Evolutionary conservation across 2,113 vertebrate genomes (phyloP).

Genomic region (Paralichthys olivaceus): DNA sequence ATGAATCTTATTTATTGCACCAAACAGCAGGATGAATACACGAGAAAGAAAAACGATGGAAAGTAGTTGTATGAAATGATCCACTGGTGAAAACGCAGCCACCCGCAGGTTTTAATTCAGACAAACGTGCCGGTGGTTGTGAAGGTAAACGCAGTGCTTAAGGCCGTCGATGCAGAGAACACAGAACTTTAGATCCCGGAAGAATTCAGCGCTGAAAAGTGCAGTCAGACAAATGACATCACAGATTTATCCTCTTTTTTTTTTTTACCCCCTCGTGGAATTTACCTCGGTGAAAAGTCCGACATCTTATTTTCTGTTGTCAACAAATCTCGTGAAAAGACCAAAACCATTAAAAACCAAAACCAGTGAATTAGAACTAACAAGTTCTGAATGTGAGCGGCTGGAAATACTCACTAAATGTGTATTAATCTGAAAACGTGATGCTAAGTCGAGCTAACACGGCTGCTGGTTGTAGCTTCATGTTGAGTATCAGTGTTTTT

Average conservation of each 20-base stretch:
- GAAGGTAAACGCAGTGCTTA: slow-evolving; percentile 35
- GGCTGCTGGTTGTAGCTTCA: too few relatives aligned
- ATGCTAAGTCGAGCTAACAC: too few relatives aligned
- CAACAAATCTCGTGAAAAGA: too few relatives aligned
- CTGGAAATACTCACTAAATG: too few relatives aligned
- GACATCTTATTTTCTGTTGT: too few relatives aligned
- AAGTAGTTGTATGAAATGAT: slow-evolving; percentile 27
- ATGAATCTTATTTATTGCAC: slow-evolving; percentile 77
- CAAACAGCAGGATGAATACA: slow-evolving; percentile 73
- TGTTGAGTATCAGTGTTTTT: too few relatives aligned
- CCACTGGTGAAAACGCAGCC: slow-evolving; percentile 31
- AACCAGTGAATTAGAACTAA: too few relatives aligned
- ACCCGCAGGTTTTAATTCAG: slow-evolving; percentile 37
- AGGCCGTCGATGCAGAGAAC: slow-evolving; percentile 19
- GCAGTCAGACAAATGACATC: not conserved
- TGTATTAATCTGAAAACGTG: too few relatives aligned
- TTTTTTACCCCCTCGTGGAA: too few relatives aligned
- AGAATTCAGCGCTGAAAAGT: not conserved
- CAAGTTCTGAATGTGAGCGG: too few relatives aligned
- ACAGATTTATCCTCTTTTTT: not conserved
- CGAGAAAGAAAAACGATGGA: slow-evolving; percentile 14
- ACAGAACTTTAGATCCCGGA: not conserved
- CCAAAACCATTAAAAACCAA: too few relatives aligned
- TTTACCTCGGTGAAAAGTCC: too few relatives aligned
- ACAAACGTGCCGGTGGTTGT: slow-evolving; percentile 32